Conservation (phyloP, 37 sponge, comb jelly and placozoan genomes). For the Amphimedon queenslandica region DNA sequence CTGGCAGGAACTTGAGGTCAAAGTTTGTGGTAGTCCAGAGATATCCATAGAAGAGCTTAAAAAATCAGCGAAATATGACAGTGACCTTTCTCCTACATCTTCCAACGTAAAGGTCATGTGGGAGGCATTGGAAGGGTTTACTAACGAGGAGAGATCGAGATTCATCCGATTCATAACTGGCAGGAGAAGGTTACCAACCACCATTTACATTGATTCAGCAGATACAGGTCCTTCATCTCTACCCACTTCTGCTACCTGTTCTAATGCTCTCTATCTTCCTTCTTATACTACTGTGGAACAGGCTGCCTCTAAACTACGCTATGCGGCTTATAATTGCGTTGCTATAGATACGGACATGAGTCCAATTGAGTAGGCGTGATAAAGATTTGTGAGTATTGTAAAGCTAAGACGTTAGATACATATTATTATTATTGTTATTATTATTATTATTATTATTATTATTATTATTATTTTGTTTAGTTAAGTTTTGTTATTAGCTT, state of each 20-base stretch:
- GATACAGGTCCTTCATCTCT: constrained; percentile 44
- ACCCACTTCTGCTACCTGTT: constrained; percentile 86
- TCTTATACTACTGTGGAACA: constrained; percentile 71
- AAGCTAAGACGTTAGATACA: too few species aligned
- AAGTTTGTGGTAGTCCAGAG: constrained; percentile 91
- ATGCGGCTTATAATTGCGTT: constrained; percentile 87
- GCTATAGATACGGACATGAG: constrained; percentile 89
- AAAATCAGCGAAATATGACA: constrained; percentile 57
- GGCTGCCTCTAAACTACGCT: constrained; percentile 68
- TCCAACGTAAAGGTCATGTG: constrained; percentile 71
- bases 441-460: too few species aligned
- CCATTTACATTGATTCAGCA: constrained; percentile 54
- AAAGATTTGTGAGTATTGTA: too few species aligned
- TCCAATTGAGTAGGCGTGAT: too few species aligned
- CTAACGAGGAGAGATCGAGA: constrained; percentile 75
- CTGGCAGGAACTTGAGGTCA: constrained; percentile 84
- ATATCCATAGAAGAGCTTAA: constrained; percentile 67
- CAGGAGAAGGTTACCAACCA: constrained; percentile 75
- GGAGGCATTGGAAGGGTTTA: constrained; percentile 81
- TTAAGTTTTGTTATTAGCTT: too few species aligned
- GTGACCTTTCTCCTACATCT: constrained; percentile 28
- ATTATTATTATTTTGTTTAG: too few species aligned
- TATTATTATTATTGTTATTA: too few species aligned
- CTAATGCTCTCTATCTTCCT: constrained; percentile 84
- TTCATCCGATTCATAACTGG: constrained; percentile 91